phyloP scores from a whole-genome alignment of 2,888 invertebrate species.

The Aphodius granarius region DNA sequence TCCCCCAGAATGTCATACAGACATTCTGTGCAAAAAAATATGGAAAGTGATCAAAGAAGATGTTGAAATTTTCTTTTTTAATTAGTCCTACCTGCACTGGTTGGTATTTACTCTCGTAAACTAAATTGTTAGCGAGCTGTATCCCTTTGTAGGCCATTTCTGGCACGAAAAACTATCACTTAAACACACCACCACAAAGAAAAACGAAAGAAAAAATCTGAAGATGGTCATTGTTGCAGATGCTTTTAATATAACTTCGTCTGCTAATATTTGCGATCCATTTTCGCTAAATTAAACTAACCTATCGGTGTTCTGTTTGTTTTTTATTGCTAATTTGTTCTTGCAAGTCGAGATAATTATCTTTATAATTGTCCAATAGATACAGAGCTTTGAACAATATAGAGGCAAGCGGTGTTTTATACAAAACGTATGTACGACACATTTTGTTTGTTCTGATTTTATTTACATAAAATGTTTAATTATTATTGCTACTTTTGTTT shows the following conservation, averaged over 20 bases:
- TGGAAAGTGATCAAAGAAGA: too few relatives aligned
- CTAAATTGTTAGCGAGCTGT: background rate
- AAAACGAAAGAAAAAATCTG: background rate
- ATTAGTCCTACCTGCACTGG: background rate
- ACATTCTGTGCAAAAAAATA: too few relatives aligned
- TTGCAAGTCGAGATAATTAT: background rate
- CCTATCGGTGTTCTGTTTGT: background rate
- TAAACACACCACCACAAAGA: background rate
- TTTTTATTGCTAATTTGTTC: background rate
- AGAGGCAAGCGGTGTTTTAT: background rate
- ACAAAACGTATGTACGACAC: background rate
- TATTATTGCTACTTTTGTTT: too few relatives aligned
- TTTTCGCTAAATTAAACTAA: background rate
- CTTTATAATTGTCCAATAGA: background rate
- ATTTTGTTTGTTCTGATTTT: background rate
- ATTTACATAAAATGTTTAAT: too few relatives aligned
- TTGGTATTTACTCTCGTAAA: constrained; percentile 9
- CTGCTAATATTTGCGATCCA: background rate
- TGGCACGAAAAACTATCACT: background rate
- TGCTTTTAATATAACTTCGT: background rate
- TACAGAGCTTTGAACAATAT: background rate
- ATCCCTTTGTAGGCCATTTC: constrained; percentile 4
- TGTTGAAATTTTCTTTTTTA: too few relatives aligned
- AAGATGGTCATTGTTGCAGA: background rate
- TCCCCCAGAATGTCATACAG: too few relatives aligned